These are phyloP conservation scores for Chinchilla lanigera DNA, from an alignment of 2,113 vertebrate genomes.

Conservation along the genomic window DNA sequence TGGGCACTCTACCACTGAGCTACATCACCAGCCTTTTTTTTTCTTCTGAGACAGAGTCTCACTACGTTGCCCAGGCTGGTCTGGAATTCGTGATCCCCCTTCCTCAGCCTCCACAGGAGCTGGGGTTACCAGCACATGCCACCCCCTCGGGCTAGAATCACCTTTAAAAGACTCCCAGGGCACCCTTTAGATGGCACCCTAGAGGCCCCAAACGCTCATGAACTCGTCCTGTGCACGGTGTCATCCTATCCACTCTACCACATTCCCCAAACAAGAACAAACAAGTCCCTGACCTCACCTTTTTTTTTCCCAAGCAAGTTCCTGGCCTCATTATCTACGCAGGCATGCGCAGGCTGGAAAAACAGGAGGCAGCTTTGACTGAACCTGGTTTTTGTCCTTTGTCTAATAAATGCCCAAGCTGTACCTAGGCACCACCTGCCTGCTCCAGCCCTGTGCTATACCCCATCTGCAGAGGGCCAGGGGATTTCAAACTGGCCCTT, in stretches of 20 bases:
- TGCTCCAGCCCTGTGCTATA: neutral
- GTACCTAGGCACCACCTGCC: neutral
- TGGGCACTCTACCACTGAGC: neutral
- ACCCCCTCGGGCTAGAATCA: neutral
- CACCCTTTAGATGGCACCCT: neutral
- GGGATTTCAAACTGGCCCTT: neutral
- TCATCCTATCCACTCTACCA: neutral
- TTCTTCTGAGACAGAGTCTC: neutral
- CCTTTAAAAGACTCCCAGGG: neutral
- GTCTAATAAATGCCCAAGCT: neutral
- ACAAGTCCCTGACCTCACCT: neutral
- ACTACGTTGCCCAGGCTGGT: neutral
- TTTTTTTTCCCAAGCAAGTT: neutral
- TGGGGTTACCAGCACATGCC: neutral
- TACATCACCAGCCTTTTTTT: neutral
- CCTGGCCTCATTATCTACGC: neutral
- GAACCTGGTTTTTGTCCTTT: neutral
- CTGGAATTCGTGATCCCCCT: neutral
- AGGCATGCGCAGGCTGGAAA: neutral
- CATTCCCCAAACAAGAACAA: neutral
- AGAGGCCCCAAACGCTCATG: neutral
- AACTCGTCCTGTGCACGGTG: neutral
- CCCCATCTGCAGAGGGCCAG: neutral
- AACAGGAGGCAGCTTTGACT: neutral
- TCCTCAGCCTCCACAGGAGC: neutral